Base-by-base conservation (phyloP, 1,140 invertebrate species). In the Zaprionus capensis region DNA sequence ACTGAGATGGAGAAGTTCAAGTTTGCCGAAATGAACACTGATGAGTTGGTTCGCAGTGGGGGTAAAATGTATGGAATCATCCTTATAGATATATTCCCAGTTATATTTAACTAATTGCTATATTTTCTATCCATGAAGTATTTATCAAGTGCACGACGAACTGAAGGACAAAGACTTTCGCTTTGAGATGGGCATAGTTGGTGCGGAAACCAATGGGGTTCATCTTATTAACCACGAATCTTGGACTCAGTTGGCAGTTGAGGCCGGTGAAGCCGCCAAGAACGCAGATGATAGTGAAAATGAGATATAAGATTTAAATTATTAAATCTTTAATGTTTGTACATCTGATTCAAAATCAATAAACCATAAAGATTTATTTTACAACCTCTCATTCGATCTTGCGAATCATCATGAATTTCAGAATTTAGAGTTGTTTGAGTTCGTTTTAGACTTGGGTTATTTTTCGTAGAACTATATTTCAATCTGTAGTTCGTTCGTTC, bases 1-100 rank as follows among this genome's bases (percentile, higher is more conserved):
- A 99, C 99, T 34, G 99, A 99, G 95, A 99, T 99, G 91, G 99
- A 99, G 94, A 99, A 99, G 93, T 93, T 99, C 2, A 99, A 99
- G 92, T 93, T 98, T 51, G 94, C 95, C 28, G 96, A 98, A 65
- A 95, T 99, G 95, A 95, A 95, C 14, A 97, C 96, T 65, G 95
- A 95, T 72, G 97, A 99, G 66, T 94, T 99, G 28, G 96, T 99
- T 0, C 98, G 98, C 92, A 98, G 99, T 95, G 98, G 98, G 70
- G 98, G 98, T 28, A 97, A 97, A 94, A 99, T 99, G 97, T 98
- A 95, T 94, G 95, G 94, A 62, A 28, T 53, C 38, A 26, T 73
- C 51, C 24, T 4, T 6, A 4, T 22, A 15, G 12, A 5, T 2
- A 9, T 17, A 17, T 31, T 31, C 12, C 20, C 4, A 7, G 4